Conservation (phyloP, 2,888 invertebrate species). For the Clanis bilineata region DNA sequence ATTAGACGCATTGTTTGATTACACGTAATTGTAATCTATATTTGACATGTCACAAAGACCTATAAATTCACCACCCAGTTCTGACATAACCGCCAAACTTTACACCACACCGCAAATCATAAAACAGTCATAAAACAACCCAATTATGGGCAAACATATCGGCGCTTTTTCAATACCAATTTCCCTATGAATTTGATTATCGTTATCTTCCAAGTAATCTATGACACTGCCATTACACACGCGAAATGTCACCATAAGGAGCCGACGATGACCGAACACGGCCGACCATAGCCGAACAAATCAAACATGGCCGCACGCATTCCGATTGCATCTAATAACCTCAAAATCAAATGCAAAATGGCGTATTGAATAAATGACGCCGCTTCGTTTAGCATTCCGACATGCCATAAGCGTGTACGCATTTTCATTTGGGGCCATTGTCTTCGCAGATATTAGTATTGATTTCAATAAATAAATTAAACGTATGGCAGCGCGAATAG, state of each 20-base stretch:
- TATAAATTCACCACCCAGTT: neutral
- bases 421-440: slow-evolving; percentile 81
- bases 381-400: slow-evolving; percentile 78
- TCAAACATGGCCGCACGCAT: slow-evolving; percentile 75
- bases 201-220: slow-evolving; percentile 65
- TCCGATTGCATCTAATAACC: slow-evolving; percentile 82
- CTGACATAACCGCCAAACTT: slow-evolving; percentile 11
- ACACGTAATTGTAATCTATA: slow-evolving; percentile 16
- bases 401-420: slow-evolving; percentile 77
- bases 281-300: slow-evolving; percentile 66
- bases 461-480: slow-evolving; percentile 83
- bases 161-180: slow-evolving; percentile 43
- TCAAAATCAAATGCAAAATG: slow-evolving; percentile 81
- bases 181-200: slow-evolving; percentile 54
- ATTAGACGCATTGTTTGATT: slow-evolving; percentile 7
- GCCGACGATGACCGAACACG: slow-evolving; percentile 55
- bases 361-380: slow-evolving; percentile 78
- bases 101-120: slow-evolving; percentile 10
- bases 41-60: slow-evolving; percentile 12
- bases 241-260: slow-evolving; percentile 66
- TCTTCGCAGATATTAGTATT: slow-evolving; percentile 80
- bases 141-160: slow-evolving; percentile 31
- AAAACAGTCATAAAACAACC: slow-evolving; percentile 14
- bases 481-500: slow-evolving; percentile 74
- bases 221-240: slow-evolving; percentile 59